Conservation (phyloP, 2,113 vertebrate genomes). For the Antechinus flavipes region DNA sequence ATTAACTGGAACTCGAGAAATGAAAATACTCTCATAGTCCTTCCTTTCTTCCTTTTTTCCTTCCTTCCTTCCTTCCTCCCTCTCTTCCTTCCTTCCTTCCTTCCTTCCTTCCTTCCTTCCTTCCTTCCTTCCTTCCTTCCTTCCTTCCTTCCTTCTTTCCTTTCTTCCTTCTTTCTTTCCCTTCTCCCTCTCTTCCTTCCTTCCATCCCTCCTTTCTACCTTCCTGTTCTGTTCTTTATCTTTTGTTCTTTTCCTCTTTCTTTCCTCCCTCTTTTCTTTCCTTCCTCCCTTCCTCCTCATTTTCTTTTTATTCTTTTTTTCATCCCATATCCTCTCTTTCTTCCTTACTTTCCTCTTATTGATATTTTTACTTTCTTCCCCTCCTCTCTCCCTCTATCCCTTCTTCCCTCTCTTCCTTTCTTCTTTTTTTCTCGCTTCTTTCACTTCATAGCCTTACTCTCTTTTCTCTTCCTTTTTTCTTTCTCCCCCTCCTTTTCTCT, state of each 20-base stretch:
- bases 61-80: not conserved
- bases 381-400: not conserved
- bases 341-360: conserved; percentile 3
- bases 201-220: not conserved
- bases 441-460: no score
- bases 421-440: no score
- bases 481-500: no score
- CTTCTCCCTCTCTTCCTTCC: no score
- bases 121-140: not conserved
- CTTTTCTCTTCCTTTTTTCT: no score
- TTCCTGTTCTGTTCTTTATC: no score
- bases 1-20: not conserved
- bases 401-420: not conserved
- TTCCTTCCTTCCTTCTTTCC: not conserved
- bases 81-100: no score
- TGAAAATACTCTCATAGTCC: not conserved
- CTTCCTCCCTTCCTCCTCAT: not conserved
- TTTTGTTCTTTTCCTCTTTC: not conserved
- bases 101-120: no score
- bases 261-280: not conserved
- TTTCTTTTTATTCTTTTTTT: not conserved
- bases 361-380: not conserved
- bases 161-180: not conserved
- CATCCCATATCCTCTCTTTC: not conserved
- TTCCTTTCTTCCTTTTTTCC: not conserved